Evolutionary conservation across 2,113 vertebrate genomes (phyloP).

Genomic region (Pteropus alecto): DNA sequence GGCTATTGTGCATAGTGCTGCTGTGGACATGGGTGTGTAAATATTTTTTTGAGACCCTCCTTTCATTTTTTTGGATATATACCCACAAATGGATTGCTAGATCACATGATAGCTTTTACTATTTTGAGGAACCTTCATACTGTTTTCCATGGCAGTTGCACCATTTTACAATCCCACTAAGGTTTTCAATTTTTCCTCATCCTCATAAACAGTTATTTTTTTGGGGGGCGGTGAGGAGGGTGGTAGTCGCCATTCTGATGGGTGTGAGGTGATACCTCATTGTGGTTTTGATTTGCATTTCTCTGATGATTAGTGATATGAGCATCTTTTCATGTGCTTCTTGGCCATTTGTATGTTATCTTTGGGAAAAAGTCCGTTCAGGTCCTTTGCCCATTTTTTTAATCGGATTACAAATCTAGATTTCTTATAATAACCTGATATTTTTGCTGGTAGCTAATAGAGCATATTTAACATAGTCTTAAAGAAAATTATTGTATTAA

Average conservation of each 20-base stretch:
- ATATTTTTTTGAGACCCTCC: not conserved
- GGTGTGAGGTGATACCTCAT: not conserved
- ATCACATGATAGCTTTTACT: not conserved
- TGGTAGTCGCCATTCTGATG: not conserved
- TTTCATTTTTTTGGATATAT: not conserved
- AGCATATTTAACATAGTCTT: constrained; percentile 9
- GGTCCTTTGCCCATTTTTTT: not conserved
- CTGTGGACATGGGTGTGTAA: not conserved
- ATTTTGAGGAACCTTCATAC: not conserved
- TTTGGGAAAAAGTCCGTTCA: not conserved
- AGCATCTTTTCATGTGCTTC: not conserved
- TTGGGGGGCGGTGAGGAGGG: too few species aligned
- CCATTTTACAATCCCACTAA: not conserved
- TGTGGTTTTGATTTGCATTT: constrained; percentile 29
- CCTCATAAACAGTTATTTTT: not conserved
- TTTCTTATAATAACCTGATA: constrained; percentile 12
- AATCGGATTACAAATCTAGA: not conserved
- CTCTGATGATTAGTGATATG: not conserved
- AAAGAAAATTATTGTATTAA: not conserved
- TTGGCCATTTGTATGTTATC: not conserved
- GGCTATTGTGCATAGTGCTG: not conserved
- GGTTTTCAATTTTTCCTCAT: not conserved
- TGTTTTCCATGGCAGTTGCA: not conserved
- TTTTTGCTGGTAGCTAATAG: constrained; percentile 8
- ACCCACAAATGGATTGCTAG: not conserved